Base-by-base conservation (phyloP, 2,113 vertebrate species). In the Dolichallabes microphthalmus region DNA sequence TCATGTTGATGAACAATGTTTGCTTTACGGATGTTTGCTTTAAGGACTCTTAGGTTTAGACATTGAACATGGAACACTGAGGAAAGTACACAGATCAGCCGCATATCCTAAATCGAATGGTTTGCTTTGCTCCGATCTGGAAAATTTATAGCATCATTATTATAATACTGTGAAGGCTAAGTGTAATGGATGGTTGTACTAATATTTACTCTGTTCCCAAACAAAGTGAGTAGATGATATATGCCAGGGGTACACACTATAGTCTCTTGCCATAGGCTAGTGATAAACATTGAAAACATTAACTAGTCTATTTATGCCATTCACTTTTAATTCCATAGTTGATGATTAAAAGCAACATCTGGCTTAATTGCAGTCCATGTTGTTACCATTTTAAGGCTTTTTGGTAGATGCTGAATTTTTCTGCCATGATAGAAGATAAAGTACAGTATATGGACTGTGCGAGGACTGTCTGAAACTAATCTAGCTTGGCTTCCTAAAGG, bases 131-230 rank as follows among this genome's bases (percentile, higher is more conserved):
- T 69, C 50, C 82, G 71, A 61, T 73, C 35, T 85, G 85, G 50
- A 66, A 80, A 86, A 76, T 85, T 86, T 84, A 86, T 66, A 75
- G 58, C 58, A 85, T 86, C 82, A 58, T 75, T 81, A 66, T 85
- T 53, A 86, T 83, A 86, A 88, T 82, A 85, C 57, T 82, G 71
- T 61, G 79, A 63, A 60, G 76, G 82, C 45, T 86, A 77, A 86
- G 85, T 64, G 69, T 39, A 86, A 88, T 84, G 82, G 85, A 82
- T 11, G 45, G 55, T 22, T 60, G 71, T 85, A 66, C 74, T 86
- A 88, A 88, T 88, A 86, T 86, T 86, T 88, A 86, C 63, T 32
- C 17, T 19, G 22, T 57, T 30, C 68, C 83, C 58, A 84, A 86
- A 77, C 75, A 88, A 73, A 79, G 68, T 32, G 32, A 64, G 85